phyloP scores from a whole-genome alignment of 2,888 invertebrate species.

The Zeuzera pyrina region DNA sequence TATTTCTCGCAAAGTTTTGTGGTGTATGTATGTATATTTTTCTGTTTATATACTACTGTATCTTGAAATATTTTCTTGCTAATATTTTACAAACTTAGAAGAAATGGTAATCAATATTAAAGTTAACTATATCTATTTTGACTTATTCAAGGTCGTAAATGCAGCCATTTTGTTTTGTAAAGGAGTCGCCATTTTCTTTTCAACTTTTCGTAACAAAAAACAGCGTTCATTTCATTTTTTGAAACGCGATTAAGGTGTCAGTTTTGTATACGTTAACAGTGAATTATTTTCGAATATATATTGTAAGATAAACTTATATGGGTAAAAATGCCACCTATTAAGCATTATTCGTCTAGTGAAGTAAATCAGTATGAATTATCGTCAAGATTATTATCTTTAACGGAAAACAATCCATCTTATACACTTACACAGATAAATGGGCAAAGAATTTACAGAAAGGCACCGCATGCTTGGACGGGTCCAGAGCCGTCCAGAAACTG shows the following conservation, averaged over 20 bases:
- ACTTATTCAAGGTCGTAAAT: conserved; percentile 13
- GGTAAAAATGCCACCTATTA: conserved; percentile 57
- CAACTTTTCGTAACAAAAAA: conserved; percentile 1
- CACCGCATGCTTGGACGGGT: conserved; percentile 68
- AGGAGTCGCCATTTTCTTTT: conserved; percentile 37
- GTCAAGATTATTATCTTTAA: conserved; percentile 62
- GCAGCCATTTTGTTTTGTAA: background rate
- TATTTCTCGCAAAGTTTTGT: too few relatives aligned
- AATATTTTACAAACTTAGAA: too few relatives aligned
- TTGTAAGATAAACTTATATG: conserved; percentile 42
- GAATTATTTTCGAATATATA: conserved; percentile 43
- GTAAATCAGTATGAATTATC: conserved; percentile 70
- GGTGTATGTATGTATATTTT: too few relatives aligned
- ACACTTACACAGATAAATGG: conserved; percentile 78
- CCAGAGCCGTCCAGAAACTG: conserved; percentile 74
- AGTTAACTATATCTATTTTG: too few relatives aligned
- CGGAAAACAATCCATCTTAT: conserved; percentile 64
- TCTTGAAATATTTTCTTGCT: too few relatives aligned
- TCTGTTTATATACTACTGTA: too few relatives aligned
- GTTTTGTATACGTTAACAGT: background rate
- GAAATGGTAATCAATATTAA: too few relatives aligned
- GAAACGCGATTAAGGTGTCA: conserved; percentile 23
- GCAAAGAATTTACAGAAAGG: conserved; percentile 77
- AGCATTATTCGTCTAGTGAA: conserved; percentile 66
- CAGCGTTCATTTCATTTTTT: conserved; percentile 32